Conservation (phyloP, 2,113 vertebrate genomes). For the Carassius gibelio region DNA sequence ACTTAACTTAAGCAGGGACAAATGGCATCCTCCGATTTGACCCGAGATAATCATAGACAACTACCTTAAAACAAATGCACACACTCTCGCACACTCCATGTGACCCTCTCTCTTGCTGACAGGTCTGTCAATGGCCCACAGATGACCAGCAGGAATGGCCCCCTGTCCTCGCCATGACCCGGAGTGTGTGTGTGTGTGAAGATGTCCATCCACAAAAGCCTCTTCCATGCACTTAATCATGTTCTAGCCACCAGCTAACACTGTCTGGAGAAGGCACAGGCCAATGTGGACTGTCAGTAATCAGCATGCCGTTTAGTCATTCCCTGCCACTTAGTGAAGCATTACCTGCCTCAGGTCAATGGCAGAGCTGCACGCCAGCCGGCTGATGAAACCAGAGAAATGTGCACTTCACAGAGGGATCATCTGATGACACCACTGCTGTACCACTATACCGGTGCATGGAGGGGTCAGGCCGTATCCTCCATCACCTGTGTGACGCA, state of each 20-base stretch:
- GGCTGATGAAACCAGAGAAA: slow-evolving; percentile 55
- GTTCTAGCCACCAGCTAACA: slow-evolving; percentile 54
- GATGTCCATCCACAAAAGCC: slow-evolving; percentile 28
- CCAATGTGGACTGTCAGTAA: slow-evolving; percentile 69
- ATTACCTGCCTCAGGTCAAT: slow-evolving; percentile 57
- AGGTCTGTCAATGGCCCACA: slow-evolving; percentile 43
- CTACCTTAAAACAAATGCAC: slow-evolving; percentile 33
- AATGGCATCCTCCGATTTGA: background rate
- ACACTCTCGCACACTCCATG: slow-evolving; percentile 17
- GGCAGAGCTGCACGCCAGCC: slow-evolving; percentile 7
- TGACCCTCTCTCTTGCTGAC: slow-evolving; percentile 40
- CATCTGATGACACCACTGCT: slow-evolving; percentile 51
- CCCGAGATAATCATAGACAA: slow-evolving; percentile 42
- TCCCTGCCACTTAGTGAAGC: slow-evolving; percentile 63
- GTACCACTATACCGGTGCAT: background rate
- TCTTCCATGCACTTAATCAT: slow-evolving; percentile 57
- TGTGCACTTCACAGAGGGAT: slow-evolving; percentile 48
- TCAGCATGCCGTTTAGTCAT: slow-evolving; percentile 58
- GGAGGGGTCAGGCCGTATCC: slow-evolving; percentile 39
- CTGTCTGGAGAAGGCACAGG: slow-evolving; percentile 49
- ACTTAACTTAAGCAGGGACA: too few relatives aligned
- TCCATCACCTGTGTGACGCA: background rate
- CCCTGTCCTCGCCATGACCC: slow-evolving; percentile 66
- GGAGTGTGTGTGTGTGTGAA: slow-evolving; percentile 20
- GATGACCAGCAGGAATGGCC: slow-evolving; percentile 63